Evolutionary conservation across 2,888 invertebrate species (phyloP).

Genomic region (Drosophila demipolita): DNA sequence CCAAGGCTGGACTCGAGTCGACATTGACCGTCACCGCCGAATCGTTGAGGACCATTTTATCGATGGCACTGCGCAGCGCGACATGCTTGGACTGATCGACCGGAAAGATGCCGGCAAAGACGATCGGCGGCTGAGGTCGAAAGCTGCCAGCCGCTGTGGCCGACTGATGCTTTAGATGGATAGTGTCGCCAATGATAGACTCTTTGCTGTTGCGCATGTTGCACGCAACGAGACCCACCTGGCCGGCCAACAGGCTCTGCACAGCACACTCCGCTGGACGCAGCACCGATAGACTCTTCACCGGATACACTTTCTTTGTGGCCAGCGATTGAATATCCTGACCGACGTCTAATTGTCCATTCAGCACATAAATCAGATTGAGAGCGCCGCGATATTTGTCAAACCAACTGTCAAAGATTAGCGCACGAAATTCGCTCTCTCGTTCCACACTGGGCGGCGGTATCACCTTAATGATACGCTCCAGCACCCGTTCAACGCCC

Average conservation of each 20-base stretch:
- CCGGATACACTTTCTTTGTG: conserved; percentile 90
- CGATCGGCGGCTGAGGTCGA: conserved; percentile 90
- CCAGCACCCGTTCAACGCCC: conserved; percentile 91
- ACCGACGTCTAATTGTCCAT: conserved; percentile 90
- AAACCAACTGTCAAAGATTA: conserved; percentile 97
- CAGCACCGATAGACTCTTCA: conserved; percentile 92
- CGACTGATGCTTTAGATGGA: conserved; percentile 86
- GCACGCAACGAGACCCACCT: conserved; percentile 95
- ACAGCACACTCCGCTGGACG: conserved; percentile 90
- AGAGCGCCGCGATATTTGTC: conserved; percentile 94
- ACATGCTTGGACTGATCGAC: conserved; percentile 94
- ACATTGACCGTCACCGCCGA: conserved; percentile 93
- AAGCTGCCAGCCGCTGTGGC: conserved; percentile 87
- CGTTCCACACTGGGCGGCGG: conserved; percentile 90
- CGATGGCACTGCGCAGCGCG: conserved; percentile 91
- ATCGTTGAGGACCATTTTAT: conserved; percentile 97
- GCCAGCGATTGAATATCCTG: conserved; percentile 91
- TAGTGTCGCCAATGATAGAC: conserved; percentile 91
- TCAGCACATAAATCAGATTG: conserved; percentile 91
- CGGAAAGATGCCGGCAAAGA: conserved; percentile 94
- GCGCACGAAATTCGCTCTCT: conserved; percentile 89
- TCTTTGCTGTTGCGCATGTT: conserved; percentile 91
- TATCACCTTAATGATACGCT: conserved; percentile 91
- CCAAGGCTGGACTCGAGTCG: conserved; percentile 94
- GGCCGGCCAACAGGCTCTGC: conserved; percentile 92